A percentile compares a stretch with the other conserved stretches of the same genome.
Evolutionary conservation across 2,113 vertebrate genomes (phyloP).

Genomic region (Dicentrarchus labrax): DNA sequence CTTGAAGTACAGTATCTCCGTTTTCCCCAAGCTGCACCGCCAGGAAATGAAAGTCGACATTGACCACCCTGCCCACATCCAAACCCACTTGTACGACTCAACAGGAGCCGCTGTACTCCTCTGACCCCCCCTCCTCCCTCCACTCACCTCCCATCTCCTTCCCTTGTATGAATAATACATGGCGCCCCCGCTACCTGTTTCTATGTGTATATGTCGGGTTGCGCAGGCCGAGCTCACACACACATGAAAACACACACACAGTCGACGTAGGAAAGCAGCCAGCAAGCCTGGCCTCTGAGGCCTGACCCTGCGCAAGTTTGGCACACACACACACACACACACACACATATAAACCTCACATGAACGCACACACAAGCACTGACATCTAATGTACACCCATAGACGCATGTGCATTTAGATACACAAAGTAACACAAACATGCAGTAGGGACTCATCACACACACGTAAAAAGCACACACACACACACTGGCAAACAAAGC

Average conservation of each 20-base stretch:
- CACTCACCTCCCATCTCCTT: background rate
- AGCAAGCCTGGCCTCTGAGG: slow-evolving; percentile 67
- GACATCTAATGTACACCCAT: background rate
- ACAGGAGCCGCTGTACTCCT: slow-evolving; percentile 57
- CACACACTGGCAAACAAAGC: slow-evolving; percentile 62
- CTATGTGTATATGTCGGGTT: slow-evolving; percentile 61
- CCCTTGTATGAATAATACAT: slow-evolving; percentile 77
- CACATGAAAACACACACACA: slow-evolving; percentile 46
- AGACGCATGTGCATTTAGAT: slow-evolving; percentile 1
- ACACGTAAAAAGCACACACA: background rate
- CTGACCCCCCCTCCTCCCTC: slow-evolving; percentile 39
- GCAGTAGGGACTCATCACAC: background rate
- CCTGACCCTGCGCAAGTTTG: slow-evolving; percentile 62
- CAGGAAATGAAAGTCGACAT: slow-evolving; percentile 76
- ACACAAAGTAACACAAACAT: slow-evolving; percentile 4
- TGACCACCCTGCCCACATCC: slow-evolving; percentile 75
- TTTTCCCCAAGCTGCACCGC: slow-evolving; percentile 52
- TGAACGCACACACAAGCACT: background rate
- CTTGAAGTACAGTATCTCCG: slow-evolving; percentile 42
- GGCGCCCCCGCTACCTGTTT: slow-evolving; percentile 76
- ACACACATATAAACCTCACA: background rate
- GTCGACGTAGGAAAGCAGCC: slow-evolving; percentile 62
- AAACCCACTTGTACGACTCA: slow-evolving; percentile 56
- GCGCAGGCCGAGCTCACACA: slow-evolving; percentile 47
- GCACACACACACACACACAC: slow-evolving; percentile 29